Evolutionary conservation across 1,140 invertebrate species (phyloP), one percentile per base, ranked within the genome.

Genomic region (Pseudomyrmex dendroicus): DNA sequence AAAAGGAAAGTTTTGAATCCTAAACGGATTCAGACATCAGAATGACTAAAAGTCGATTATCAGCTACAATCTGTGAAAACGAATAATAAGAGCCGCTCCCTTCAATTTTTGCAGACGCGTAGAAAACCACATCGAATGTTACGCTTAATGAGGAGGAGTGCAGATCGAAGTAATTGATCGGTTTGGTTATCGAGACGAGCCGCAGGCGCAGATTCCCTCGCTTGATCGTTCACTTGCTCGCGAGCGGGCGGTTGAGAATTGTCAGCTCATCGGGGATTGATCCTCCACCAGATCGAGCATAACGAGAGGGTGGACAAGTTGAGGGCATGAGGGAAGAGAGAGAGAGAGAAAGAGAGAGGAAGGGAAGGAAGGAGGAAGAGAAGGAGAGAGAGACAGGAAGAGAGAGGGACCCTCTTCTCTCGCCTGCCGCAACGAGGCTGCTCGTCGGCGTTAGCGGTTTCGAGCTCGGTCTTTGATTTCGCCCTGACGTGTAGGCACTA

Each of bases 401-500:
- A 13, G 25, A 22, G 50, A 54, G n/a, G 35, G 15, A 20, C n/a
- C 25, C 64, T 70, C 25, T 35, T 67, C 72, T 83, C 73, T 66
- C 22, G 73, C 70, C 59, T 74, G 17, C 78, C 78, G 70, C 67
- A 82, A 82, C 85, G 86, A 80, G 74, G 66, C 62, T 59, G 82
- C 83, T 77, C 83, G 87, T 72, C 78, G 87, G 84, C 84, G 87
- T 83, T 74, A 67, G 82, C 63, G 76, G 78, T 85, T 83, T 89
- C 82, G 82, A 78, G 68, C 80, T 86, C 86, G 90, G 90, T 92
- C 92, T 92, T 92, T 92, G 92, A 93, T 93, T 93, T 91, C 77
- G 85, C 91, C 89, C 85, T 90, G 91, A 90, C 88, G 89, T 91
- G 86, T 88, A 90, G 86, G 86, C 85, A 89, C 85, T 86, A 88